Conservation (phyloP, 2,797 vertebrate genomes). For the Alauda arvensis region DNA sequence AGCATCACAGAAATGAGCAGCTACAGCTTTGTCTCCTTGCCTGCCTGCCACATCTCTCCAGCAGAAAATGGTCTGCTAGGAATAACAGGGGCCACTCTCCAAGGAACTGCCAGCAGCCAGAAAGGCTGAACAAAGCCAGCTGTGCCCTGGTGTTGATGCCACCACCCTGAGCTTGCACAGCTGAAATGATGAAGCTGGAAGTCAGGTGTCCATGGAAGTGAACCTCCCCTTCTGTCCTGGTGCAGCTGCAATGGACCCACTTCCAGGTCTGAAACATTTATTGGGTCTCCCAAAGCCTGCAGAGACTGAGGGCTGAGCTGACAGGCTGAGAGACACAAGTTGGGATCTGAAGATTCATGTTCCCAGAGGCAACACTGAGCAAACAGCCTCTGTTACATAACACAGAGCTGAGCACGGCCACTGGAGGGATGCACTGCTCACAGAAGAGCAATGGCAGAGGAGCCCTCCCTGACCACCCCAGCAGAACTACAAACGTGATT, state of each 20-base stretch:
- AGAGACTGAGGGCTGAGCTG: background rate
- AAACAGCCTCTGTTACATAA: background rate
- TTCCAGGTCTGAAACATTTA: background rate
- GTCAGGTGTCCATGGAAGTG: background rate
- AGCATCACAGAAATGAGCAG: background rate
- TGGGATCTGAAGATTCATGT: background rate
- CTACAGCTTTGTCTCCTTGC: background rate
- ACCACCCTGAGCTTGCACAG: background rate
- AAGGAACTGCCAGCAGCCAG: background rate
- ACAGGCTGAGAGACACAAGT: background rate
- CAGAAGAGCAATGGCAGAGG: background rate
- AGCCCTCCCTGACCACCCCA: background rate
- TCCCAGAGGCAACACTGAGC: background rate
- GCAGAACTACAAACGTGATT: background rate
- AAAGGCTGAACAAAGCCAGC: background rate
- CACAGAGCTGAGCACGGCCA: fast-evolving
- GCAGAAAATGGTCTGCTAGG: background rate
- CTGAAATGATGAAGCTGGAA: background rate
- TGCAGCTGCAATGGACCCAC: background rate
- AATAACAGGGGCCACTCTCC: background rate
- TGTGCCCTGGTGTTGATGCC: background rate
- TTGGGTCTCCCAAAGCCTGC: background rate
- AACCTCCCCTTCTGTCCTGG: background rate
- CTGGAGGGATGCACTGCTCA: fast-evolving
- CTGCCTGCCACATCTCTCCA: background rate